phyloP scores from a whole-genome alignment of 2,113 vertebrate genomes.

The Xyrauchen texanus region DNA sequence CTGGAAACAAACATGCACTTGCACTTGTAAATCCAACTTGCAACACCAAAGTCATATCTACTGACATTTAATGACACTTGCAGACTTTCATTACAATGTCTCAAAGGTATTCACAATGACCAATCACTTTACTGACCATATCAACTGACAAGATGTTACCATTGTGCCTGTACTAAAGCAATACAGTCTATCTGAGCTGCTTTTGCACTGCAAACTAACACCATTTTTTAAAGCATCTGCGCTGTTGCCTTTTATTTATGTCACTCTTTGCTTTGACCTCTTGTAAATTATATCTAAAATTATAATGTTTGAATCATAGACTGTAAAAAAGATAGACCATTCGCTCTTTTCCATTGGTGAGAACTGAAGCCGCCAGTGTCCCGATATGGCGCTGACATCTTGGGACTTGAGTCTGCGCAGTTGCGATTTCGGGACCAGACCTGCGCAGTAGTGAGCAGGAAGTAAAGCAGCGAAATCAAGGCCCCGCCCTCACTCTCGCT shows the following conservation, averaged over 20 bases:
- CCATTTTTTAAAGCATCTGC: neutral
- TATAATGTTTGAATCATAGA: too few relatives aligned
- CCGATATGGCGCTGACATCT: too few relatives aligned
- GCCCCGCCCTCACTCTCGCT: too few relatives aligned
- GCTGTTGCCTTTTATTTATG: neutral
- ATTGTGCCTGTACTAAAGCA: slow-evolving; percentile 18
- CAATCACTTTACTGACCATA: slow-evolving; percentile 7
- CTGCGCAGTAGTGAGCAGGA: too few relatives aligned
- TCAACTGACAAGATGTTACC: neutral
- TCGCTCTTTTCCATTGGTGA: too few relatives aligned
- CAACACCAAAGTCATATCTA: neutral
- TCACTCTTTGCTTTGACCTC: neutral
- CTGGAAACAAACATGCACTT: neutral
- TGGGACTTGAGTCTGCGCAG: too few relatives aligned
- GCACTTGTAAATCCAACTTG: neutral
- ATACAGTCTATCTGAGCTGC: neutral
- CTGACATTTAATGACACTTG: neutral
- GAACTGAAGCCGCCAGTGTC: too few relatives aligned
- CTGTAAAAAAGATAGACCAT: too few relatives aligned
- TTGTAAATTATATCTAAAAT: neutral
- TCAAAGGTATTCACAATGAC: neutral
- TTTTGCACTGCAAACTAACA: neutral
- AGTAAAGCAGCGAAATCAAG: too few relatives aligned
- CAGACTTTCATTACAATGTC: neutral
- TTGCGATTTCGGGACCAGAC: too few relatives aligned